Evolutionary conservation across 2,888 invertebrate species (phyloP).

Genomic region (Flexamia atlantica): DNA sequence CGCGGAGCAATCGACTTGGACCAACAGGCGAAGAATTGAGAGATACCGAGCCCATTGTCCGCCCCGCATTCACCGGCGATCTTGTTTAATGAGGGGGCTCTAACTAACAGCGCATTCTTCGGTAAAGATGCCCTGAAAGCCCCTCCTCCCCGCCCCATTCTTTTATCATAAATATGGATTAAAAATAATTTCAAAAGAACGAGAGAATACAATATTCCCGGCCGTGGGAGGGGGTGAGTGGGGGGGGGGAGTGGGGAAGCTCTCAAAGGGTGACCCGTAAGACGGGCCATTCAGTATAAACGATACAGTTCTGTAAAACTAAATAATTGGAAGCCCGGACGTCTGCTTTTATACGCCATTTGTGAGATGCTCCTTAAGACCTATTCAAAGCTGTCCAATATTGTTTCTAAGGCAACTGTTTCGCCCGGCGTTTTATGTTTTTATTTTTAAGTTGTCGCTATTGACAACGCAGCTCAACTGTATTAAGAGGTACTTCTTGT

Average conservation of each 20-base stretch:
- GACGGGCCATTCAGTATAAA: constrained; percentile 47
- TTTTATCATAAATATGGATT: constrained; percentile 63
- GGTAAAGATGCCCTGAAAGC: constrained; percentile 55
- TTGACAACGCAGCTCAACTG: background rate
- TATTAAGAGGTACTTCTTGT: background rate
- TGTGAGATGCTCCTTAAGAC: constrained; percentile 32
- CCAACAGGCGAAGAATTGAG: constrained; percentile 42
- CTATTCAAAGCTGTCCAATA: constrained; percentile 40
- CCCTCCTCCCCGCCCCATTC: constrained; percentile 38
- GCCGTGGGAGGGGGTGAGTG: constrained; percentile 26
- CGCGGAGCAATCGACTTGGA: background rate
- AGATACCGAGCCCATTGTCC: constrained; percentile 46
- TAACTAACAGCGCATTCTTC: constrained; percentile 55
- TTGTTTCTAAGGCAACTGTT: constrained; percentile 44
- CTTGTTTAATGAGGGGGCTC: constrained; percentile 49
- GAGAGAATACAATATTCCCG: constrained; percentile 54
- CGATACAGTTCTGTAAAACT: constrained; percentile 55
- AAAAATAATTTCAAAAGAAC: constrained; percentile 62
- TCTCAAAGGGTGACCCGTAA: constrained; percentile 50
- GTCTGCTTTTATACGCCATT: constrained; percentile 38
- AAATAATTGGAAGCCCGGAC: constrained; percentile 45
- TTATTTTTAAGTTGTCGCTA: background rate
- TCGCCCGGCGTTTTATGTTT: background rate
- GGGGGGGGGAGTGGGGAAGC: constrained; percentile 26
- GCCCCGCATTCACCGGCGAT: constrained; percentile 26